Evolutionary conservation across 2,888 invertebrate species (phyloP).

Genomic region (Limenitis camilla): DNA sequence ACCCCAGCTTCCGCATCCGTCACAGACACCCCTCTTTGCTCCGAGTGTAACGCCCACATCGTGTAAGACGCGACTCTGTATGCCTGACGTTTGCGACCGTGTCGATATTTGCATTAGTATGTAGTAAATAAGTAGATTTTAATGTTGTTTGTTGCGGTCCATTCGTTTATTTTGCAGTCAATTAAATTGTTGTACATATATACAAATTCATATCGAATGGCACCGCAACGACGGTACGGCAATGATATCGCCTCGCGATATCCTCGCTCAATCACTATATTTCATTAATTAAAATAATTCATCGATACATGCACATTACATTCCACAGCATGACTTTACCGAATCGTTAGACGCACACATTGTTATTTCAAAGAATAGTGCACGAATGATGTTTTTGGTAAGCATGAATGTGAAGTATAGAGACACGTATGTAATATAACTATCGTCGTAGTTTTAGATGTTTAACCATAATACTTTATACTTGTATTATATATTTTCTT

Average conservation of each 20-base stretch:
- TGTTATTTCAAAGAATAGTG: slow-evolving; percentile 44
- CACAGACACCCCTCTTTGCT: slow-evolving; percentile 80
- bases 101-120: slow-evolving; percentile 66
- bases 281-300: slow-evolving; percentile 37
- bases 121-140: slow-evolving; percentile 36
- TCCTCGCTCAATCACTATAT: slow-evolving; percentile 6
- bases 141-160: slow-evolving; percentile 33
- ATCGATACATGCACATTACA: slow-evolving; percentile 24
- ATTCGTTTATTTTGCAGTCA: slow-evolving; percentile 21
- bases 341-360: slow-evolving; percentile 43
- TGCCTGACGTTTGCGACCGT: slow-evolving; percentile 72
- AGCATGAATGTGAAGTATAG: slow-evolving; percentile 41
- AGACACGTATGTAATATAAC: slow-evolving; percentile 8
- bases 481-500: background rate
- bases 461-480: background rate
- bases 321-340: slow-evolving; percentile 52
- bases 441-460: slow-evolving; percentile 19
- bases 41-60: slow-evolving; percentile 89
- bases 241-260: slow-evolving; percentile 9
- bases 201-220: slow-evolving; percentile 11
- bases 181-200: slow-evolving; percentile 17
- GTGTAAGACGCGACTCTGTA: slow-evolving; percentile 80
- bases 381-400: slow-evolving; percentile 44
- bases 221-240: slow-evolving; percentile 20
- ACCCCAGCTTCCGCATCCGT: slow-evolving; percentile 41